phyloP scores from a whole-genome alignment of 2,797 vertebrate genomes.

The Acipenser oxyrinchus region DNA sequence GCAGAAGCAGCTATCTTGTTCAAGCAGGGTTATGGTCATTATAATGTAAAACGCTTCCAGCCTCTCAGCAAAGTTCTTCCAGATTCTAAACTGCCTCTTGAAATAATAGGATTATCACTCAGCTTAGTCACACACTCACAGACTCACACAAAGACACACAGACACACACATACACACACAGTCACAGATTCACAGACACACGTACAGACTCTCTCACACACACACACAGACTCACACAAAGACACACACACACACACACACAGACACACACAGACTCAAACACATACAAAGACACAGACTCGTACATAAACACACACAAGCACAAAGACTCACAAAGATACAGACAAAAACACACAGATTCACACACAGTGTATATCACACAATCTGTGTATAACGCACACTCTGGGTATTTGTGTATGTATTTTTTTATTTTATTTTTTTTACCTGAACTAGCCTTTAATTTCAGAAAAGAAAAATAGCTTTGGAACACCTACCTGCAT shows the following conservation, averaged over 20 bases:
- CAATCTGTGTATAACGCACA: no score
- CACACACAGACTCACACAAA: constrained; percentile 7
- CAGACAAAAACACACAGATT: constrained; percentile 14
- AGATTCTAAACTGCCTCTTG: no score
- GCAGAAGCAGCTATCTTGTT: no score
- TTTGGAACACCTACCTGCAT: no score
- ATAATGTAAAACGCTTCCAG: no score
- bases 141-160: not conserved
- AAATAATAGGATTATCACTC: no score
- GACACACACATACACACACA: not conserved
- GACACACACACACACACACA: constrained; percentile 19
- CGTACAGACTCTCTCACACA: not conserved
- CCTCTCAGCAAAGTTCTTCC: no score
- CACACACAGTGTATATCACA: constrained; percentile 3
- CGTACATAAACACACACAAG: constrained; percentile 13
- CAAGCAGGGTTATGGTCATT: no score
- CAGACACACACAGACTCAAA: constrained; percentile 21
- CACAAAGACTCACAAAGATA: constrained; percentile 17
- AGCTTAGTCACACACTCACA: not conserved
- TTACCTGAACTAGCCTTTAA: no score
- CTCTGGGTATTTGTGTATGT: no score
- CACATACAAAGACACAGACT: constrained; percentile 24
- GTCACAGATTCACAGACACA: not conserved
- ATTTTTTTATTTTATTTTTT: no score
- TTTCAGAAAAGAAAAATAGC: no score